Conservation (phyloP, 2,888 invertebrate species). For the Sipunculus nudus region DNA sequence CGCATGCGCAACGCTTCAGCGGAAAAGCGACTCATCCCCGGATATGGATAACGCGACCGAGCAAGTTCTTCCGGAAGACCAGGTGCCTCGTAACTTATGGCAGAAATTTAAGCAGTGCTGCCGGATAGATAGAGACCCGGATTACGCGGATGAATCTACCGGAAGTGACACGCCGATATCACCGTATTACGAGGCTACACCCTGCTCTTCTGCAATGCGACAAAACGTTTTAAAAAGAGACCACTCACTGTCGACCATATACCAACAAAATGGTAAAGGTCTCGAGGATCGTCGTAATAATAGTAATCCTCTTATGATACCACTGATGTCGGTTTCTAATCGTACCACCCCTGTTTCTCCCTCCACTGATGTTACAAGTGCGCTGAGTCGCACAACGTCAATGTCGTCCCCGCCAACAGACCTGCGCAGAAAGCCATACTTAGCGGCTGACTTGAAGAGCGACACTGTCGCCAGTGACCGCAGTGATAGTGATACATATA, state of each 20-base stretch:
- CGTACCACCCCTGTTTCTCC: slow-evolving; percentile 30
- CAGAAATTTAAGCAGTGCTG: slow-evolving; percentile 28
- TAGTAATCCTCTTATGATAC: slow-evolving; percentile 40
- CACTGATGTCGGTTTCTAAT: slow-evolving; percentile 39
- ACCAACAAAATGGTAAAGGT: neutral
- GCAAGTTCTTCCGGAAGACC: neutral
- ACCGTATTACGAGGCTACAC: slow-evolving; percentile 37
- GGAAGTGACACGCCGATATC: slow-evolving; percentile 67
- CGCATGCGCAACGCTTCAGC: slow-evolving; percentile 54
- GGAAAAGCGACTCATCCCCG: slow-evolving; percentile 45
- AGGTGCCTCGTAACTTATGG: neutral
- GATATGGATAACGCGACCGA: slow-evolving; percentile 34
- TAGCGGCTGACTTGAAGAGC: neutral
- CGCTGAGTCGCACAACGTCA: slow-evolving; percentile 29
- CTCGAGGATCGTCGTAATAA: slow-evolving; percentile 6
- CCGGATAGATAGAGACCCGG: slow-evolving; percentile 76
- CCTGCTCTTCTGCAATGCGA: slow-evolving; percentile 8
- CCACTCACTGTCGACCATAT: slow-evolving; percentile 7
- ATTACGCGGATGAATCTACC: slow-evolving; percentile 57
- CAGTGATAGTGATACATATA: slow-evolving; percentile 74
- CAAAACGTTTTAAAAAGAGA: slow-evolving; percentile 10
- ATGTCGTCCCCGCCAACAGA: neutral
- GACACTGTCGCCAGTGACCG: slow-evolving; percentile 7
- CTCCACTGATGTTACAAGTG: slow-evolving; percentile 41
- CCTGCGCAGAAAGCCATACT: neutral